Base-by-base conservation (phyloP, 2,113 vertebrate genomes). In the Coturnix japonica region DNA sequence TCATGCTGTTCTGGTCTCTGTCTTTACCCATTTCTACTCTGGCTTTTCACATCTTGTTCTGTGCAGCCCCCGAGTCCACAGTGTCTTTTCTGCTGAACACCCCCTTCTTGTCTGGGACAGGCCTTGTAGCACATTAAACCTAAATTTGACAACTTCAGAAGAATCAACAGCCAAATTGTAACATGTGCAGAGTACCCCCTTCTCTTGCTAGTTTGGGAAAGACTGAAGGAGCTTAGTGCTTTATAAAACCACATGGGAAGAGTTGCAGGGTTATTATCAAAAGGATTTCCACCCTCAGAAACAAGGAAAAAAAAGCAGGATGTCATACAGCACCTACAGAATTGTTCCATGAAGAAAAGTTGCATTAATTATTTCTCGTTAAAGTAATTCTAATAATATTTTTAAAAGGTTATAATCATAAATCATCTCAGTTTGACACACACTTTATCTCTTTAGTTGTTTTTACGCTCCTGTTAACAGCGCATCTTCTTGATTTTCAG, bases 181-280 rank as follows among this genome's bases (percentile, higher is more conserved):
- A 44, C 26, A 35, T 26, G n/a, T 79, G 28, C 33, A 51, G 66
- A 78, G 22, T 71, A 31, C 3, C 17, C 20, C 77, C 49, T 72
- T 33, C 12, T 89, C 17, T 63, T 94, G 46, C 13, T 26, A 30
- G 31, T 67, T 85, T 67, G 69, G 41, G 64, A 87, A 87, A 41
- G 41, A 49, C 23, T 51, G 35, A 78, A 70, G 57, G n/a, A 78
- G 8, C 25, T 85, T 35, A 63, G 41, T 67, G 41, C 35, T 70
- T 88, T 66, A 8, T 69, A 12, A 69, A 22, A 9, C 35, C 56
- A 11, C 26, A 26, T 41, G 46, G 80, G 56, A 17, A 37, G 61
- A 28, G 60, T 59, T 76, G 61, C 33, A 73, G 59, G 37, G 23
- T 23, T 79, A 12, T 20, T 76, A 30, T 80, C 56, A 66, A 80